Evolutionary conservation across 1,140 invertebrate species (phyloP), one percentile per base, ranked within the genome.

Genomic region (Thereuonema tuberculata): DNA sequence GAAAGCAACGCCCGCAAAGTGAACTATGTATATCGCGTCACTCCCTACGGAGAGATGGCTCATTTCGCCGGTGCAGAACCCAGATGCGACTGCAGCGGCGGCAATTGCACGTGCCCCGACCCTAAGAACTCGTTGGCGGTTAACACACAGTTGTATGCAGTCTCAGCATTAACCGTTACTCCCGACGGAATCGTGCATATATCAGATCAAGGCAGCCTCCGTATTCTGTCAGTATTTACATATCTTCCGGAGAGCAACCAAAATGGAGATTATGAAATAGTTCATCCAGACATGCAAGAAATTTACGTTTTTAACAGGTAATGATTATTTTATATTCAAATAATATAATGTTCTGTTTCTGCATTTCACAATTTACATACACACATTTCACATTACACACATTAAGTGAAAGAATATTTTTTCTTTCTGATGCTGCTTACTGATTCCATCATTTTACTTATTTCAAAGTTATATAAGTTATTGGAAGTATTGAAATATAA

Each of bases 181-280:
- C 92, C 93, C 37, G 92, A 96, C 72, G 91, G 92, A 0, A 85
- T 93, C 27, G 75, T 98, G 2, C 90, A 96, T 73, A 84, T 97
- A 26, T 89, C 92, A 20, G 94, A 98, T 75, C 93, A 95, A 79
- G 90, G 86, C 71, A 80, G 78, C 58, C 75, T 94, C 3, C 85
- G 93, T 58, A 89, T 96, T 52, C 75, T 95, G 47, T 89, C 93
- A 0, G 73, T 98, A 17, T 84, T 93, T 65, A 90, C 92, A 53
- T 92, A 92, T 71, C 72, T 96, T 58, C 92, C 93, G 0, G 81
- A 82, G 23, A 86, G 91, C 65, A 88, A 93, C 69, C 84, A 90
- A 71, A 89, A 84, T 66, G 87, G 88, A 2, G 90, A 95, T 72
- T 96, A 93, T 72, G 86, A 90, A 68, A 92, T 96, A 67, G 31